A percentile compares a stretch with the other conserved stretches of the same genome.
Conservation (phyloP, 1,140 invertebrate genomes). For the Glossosoma conforme region DNA sequence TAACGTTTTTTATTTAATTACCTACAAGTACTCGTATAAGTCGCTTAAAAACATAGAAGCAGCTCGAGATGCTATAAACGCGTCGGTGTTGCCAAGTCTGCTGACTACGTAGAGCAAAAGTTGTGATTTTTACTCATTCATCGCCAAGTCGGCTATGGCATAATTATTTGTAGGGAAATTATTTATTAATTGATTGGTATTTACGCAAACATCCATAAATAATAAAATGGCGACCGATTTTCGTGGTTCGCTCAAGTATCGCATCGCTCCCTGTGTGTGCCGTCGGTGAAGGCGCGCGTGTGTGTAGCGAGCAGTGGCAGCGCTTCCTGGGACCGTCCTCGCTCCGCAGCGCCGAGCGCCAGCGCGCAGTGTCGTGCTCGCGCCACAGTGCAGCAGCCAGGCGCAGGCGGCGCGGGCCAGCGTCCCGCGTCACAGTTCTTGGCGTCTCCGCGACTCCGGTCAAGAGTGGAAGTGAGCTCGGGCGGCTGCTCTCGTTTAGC, state of each 20-base stretch:
- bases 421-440: not conserved
- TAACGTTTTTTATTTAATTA: not conserved
- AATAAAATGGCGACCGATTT: slow-evolving; percentile 53
- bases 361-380: not conserved
- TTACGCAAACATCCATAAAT: slow-evolving; percentile 42
- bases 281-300: too few relatives aligned
- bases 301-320: too few relatives aligned
- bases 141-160: slow-evolving; percentile 22
- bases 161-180: slow-evolving; percentile 25
- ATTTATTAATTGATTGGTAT: slow-evolving; percentile 30
- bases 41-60: too few relatives aligned
- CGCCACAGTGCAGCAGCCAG: not conserved
- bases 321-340: too few relatives aligned
- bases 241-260: slow-evolving; percentile 28
- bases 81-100: slow-evolving; percentile 3
- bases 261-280: slow-evolving; percentile 17
- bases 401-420: not conserved
- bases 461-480: too few relatives aligned
- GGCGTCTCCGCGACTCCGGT: too few relatives aligned
- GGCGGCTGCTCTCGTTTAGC: not conserved
- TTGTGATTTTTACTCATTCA: slow-evolving; percentile 13
- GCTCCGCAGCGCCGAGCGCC: too few relatives aligned
- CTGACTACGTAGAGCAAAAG: too few relatives aligned
- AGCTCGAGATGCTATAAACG: too few relatives aligned
- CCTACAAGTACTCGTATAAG: too few relatives aligned